Evolutionary conservation across 2,113 vertebrate species (phyloP).

Genomic region (Machaerirhynchus nigripectus): DNA sequence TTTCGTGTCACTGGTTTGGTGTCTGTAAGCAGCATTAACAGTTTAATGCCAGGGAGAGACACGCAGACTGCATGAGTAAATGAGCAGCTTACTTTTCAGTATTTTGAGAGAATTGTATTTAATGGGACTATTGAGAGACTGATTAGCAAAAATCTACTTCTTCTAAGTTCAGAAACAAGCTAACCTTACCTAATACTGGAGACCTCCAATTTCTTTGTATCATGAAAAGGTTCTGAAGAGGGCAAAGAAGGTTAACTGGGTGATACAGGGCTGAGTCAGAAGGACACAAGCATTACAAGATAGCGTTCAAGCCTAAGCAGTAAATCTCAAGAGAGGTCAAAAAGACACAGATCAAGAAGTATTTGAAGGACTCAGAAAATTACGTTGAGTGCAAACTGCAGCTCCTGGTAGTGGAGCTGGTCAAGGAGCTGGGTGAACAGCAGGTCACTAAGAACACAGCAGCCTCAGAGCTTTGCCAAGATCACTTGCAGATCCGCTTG

Average conservation of each 20-base stretch:
- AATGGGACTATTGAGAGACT: not conserved
- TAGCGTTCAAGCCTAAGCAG: not conserved
- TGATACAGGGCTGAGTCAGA: not conserved
- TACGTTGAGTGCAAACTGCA: not conserved
- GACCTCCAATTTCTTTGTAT: not conserved
- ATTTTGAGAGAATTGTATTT: slow-evolving; percentile 37
- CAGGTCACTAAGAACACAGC: not conserved
- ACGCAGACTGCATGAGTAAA: not conserved
- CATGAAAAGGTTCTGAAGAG: not conserved
- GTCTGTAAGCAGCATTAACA: slow-evolving; percentile 41
- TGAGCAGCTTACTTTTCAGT: slow-evolving; percentile 29
- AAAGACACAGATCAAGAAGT: slow-evolving; percentile 28
- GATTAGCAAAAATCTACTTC: slow-evolving; percentile 25
- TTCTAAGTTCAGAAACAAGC: not conserved
- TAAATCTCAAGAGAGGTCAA: not conserved
- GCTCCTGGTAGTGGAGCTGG: not conserved
- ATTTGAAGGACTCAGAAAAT: not conserved
- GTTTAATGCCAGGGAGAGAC: slow-evolving; percentile 14
- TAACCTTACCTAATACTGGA: not conserved
- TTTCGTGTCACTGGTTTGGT: not conserved
- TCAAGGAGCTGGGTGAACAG: not conserved
- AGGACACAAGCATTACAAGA: not conserved
- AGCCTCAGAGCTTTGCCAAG: not conserved
- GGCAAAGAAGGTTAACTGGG: not conserved
- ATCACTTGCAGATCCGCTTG: not conserved